These are phyloP conservation scores for Lordiphosa fenestrarum DNA, from an alignment of 2,888 invertebrate genomes.

Conservation along the genomic window DNA sequence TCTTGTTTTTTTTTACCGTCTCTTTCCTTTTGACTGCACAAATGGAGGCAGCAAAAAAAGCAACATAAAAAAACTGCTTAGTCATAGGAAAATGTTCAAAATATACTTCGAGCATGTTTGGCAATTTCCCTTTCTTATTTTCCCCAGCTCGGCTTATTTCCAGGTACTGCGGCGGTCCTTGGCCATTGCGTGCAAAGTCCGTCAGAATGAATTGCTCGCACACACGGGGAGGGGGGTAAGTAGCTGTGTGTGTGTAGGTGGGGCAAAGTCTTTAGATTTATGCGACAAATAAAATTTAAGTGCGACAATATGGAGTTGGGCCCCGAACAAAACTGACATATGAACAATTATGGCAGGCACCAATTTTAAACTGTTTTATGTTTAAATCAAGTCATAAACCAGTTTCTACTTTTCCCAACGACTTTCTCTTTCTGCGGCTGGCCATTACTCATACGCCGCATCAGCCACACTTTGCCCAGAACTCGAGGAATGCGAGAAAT, in stretches of 20 bases:
- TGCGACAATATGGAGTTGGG: constrained; percentile 72
- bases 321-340: constrained; percentile 52
- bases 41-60: constrained; percentile 9
- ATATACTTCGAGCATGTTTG: constrained; percentile 50
- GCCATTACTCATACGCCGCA: constrained; percentile 12
- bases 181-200: constrained; percentile 65
- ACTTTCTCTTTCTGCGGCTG: not conserved
- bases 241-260: constrained; percentile 25
- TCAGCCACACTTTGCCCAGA: constrained; percentile 9
- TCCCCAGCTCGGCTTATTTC: not conserved
- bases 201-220: constrained; percentile 68
- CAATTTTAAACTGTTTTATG: too few species aligned
- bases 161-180: constrained; percentile 36
- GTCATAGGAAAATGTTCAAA: constrained; percentile 66
- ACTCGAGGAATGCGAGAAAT: constrained; percentile 10
- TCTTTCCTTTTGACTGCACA: constrained; percentile 8
- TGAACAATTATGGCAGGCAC: constrained; percentile 53
- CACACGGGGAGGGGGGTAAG: constrained; percentile 19
- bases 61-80: constrained; percentile 45
- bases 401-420: too few species aligned
- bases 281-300: constrained; percentile 74
- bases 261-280: constrained; percentile 56
- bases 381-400: too few species aligned
- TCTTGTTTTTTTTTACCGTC: constrained; percentile 14
- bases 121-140: constrained; percentile 22